A percentile compares a stretch with the other conserved stretches of the same genome.
phyloP scores from a whole-genome alignment of 2,888 invertebrate genomes.

The Tanypteryx hageni region DNA sequence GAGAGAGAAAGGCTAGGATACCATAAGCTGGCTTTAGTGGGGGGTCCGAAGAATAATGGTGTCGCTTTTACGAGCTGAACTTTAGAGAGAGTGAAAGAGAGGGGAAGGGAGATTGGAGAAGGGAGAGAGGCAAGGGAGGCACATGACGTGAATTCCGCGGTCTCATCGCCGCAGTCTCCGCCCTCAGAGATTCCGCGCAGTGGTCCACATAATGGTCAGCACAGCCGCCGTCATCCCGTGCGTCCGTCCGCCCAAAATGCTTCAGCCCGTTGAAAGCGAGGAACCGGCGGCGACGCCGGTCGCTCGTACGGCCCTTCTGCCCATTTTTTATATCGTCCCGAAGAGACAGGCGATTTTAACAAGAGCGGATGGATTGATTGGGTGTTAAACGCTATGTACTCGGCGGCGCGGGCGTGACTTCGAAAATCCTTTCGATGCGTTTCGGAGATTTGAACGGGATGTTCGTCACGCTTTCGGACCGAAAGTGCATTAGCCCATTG shows the following conservation, averaged over 20 bases:
- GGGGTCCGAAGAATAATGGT: neutral
- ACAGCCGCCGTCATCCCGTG: neutral
- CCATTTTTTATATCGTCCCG: neutral
- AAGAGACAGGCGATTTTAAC: neutral
- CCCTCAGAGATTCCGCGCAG: neutral
- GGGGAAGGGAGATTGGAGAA: neutral
- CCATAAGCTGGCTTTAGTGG: neutral
- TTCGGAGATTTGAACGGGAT: neutral
- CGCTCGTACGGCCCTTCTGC: neutral
- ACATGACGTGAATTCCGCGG: neutral
- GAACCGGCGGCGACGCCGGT: neutral
- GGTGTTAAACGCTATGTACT: too few relatives aligned
- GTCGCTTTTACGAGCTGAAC: constrained; percentile 40
- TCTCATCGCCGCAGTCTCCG: constrained; percentile 19
- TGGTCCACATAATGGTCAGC: neutral
- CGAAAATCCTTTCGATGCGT: neutral
- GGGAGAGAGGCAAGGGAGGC: neutral
- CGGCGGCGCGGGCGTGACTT: neutral
- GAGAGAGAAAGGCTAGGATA: neutral
- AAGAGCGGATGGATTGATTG: neutral
- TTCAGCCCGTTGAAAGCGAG: neutral
- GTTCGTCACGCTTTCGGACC: neutral
- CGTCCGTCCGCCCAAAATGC: neutral
- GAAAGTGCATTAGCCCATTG: neutral
- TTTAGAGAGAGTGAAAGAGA: neutral